These are phyloP conservation scores for Cossypha caffra DNA, from an alignment of 2,797 vertebrate genomes.

Conservation along the genomic window DNA sequence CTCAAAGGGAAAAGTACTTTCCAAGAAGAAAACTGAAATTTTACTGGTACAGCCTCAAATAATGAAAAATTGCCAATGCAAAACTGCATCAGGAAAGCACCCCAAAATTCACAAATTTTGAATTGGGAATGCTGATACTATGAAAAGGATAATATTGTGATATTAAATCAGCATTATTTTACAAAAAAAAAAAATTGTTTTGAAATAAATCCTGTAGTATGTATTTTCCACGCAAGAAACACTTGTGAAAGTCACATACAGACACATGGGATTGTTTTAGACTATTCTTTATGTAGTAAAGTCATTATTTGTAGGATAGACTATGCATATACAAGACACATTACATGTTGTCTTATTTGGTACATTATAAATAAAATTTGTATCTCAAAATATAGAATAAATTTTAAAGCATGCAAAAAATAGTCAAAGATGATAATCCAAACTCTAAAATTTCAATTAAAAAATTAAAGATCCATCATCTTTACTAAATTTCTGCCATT, in stretches of 20 bases:
- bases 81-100: not conserved
- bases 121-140: not conserved
- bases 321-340: not conserved
- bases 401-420: not conserved
- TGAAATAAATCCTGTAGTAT: not conserved
- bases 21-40: not conserved
- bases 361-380: not conserved
- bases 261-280: not conserved
- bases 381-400: not conserved
- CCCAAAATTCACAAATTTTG: not conserved
- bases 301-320: not conserved
- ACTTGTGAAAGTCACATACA: not conserved
- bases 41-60: not conserved
- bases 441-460: not conserved
- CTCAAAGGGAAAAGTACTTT: not conserved
- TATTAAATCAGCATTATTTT: not conserved
- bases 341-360: not conserved
- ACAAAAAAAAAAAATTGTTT: not conserved
- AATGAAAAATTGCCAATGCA: not conserved
- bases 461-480: not conserved
- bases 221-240: not conserved
- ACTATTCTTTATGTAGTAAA: not conserved
- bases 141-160: not conserved
- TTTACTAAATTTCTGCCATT: not conserved
- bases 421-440: not conserved